These are phyloP conservation scores for Leuciscus waleckii DNA, from an alignment of 2,797 vertebrate genomes.

Conservation along the genomic window DNA sequence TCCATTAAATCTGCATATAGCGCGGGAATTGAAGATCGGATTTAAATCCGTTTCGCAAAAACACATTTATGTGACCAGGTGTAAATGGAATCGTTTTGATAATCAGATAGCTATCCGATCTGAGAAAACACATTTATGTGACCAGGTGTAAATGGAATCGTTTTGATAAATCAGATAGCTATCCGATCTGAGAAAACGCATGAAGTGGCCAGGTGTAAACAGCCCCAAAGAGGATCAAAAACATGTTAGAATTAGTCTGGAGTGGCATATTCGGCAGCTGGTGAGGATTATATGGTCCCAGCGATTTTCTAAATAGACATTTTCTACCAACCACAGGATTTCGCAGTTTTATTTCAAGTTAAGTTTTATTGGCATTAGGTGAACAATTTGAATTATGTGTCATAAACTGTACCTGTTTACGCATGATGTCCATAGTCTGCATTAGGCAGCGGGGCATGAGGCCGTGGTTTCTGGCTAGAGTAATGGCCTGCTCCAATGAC, in stretches of 20 bases:
- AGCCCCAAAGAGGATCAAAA: background rate
- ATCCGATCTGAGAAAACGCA: too few relatives aligned
- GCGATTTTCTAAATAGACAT: background rate
- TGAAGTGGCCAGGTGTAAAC: too few relatives aligned
- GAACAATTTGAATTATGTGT: background rate
- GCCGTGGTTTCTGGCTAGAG: constrained; percentile 91
- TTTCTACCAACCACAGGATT: constrained; percentile 5
- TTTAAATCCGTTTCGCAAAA: too few relatives aligned
- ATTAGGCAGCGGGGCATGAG: constrained; percentile 95
- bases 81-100: too few relatives aligned
- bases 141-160: too few relatives aligned
- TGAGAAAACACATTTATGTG: too few relatives aligned
- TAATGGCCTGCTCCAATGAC: constrained; percentile 93
- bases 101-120: too few relatives aligned
- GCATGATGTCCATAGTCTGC: constrained; percentile 98
- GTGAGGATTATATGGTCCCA: background rate
- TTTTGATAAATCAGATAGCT: too few relatives aligned
- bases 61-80: too few relatives aligned
- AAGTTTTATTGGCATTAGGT: background rate
- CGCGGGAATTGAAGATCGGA: too few relatives aligned
- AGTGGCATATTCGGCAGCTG: background rate
- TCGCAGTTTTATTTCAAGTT: too few relatives aligned
- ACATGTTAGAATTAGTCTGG: background rate
- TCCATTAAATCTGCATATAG: too few relatives aligned
- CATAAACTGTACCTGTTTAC: constrained; percentile 88